Percentiles rank a stretch among this genome's conserved stretches.
These are phyloP conservation scores for Hydraecia micacea DNA, from an alignment of 2,888 invertebrate genomes.

Conservation along the genomic window DNA sequence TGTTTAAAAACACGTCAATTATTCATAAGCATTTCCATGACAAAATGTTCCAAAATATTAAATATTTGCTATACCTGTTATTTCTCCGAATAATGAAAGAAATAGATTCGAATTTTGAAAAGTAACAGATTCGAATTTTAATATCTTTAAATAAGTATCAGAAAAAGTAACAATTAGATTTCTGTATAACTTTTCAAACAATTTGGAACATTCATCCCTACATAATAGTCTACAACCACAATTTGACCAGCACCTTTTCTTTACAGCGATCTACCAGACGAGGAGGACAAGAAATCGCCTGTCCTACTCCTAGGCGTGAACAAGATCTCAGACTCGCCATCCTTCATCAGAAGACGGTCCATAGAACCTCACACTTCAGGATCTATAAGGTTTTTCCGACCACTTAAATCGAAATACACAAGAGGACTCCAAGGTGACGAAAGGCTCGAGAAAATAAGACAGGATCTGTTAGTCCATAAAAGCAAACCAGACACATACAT, in stretches of 20 bases:
- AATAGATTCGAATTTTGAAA: too few relatives aligned
- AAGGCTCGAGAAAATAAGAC: conserved; percentile 85
- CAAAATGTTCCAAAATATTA: conserved; percentile 30
- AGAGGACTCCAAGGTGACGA: conserved; percentile 87
- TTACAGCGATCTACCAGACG: conserved; percentile 91
- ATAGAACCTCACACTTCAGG: conserved; percentile 82
- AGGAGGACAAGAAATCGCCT: conserved; percentile 90
- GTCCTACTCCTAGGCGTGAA: conserved; percentile 91
- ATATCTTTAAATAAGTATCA: neutral
- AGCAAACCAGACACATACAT: conserved; percentile 85
- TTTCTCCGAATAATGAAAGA: neutral
- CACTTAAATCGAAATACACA: conserved; percentile 86
- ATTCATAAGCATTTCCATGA: conserved; percentile 39
- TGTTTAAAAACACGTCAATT: conserved; percentile 4
- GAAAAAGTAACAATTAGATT: neutral
- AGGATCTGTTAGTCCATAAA: conserved; percentile 86
- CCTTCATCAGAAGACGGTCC: conserved; percentile 83
- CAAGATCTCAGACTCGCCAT: conserved; percentile 88
- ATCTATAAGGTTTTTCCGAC: conserved; percentile 85
- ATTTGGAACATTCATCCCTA: conserved; percentile 38
- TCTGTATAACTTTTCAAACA: neutral
- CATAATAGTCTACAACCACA: conserved; percentile 25
- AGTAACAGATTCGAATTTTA: neutral
- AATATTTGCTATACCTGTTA: neutral
- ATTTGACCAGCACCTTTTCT: conserved; percentile 63